These are phyloP conservation scores for Gobius niger DNA, from an alignment of 2,113 vertebrate species.

Conservation along the genomic window DNA sequence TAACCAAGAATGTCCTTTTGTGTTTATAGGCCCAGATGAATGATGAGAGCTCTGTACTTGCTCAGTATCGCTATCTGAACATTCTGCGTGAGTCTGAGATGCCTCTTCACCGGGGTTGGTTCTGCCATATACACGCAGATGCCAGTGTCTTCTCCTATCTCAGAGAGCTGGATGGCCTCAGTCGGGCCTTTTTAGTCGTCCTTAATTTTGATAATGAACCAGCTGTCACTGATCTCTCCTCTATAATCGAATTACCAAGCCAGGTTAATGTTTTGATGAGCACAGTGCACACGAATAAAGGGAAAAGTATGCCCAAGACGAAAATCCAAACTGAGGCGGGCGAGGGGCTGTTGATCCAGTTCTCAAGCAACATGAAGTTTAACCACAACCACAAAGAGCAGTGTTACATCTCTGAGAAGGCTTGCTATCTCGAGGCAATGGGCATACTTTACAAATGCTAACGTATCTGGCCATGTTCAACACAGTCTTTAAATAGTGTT, in stretches of 20 bases:
- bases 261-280: slow-evolving; percentile 78
- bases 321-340: slow-evolving; percentile 75
- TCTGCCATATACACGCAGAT: slow-evolving; percentile 83
- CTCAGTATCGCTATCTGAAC: slow-evolving; percentile 82
- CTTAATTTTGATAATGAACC: slow-evolving; percentile 85
- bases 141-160: slow-evolving; percentile 78
- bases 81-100: slow-evolving; percentile 77
- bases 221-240: slow-evolving; percentile 74
- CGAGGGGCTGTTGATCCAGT: slow-evolving; percentile 87
- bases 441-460: slow-evolving; percentile 82
- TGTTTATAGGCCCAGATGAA: slow-evolving; percentile 79
- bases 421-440: slow-evolving; percentile 84
- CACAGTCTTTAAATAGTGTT: neutral
- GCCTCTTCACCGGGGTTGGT: slow-evolving; percentile 86
- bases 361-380: slow-evolving; percentile 72
- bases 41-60: slow-evolving; percentile 75
- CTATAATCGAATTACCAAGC: slow-evolving; percentile 75
- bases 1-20: neutral
- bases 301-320: slow-evolving; percentile 64
- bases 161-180: slow-evolving; percentile 87
- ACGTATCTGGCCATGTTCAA: slow-evolving; percentile 10
- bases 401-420: slow-evolving; percentile 88
- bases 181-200: slow-evolving; percentile 82
- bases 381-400: slow-evolving; percentile 69
- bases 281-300: slow-evolving; percentile 68